Evolutionary conservation across 2,113 vertebrate species (phyloP), one percentile per base, ranked within the genome.

Genomic region (Camelus bactrianus): DNA sequence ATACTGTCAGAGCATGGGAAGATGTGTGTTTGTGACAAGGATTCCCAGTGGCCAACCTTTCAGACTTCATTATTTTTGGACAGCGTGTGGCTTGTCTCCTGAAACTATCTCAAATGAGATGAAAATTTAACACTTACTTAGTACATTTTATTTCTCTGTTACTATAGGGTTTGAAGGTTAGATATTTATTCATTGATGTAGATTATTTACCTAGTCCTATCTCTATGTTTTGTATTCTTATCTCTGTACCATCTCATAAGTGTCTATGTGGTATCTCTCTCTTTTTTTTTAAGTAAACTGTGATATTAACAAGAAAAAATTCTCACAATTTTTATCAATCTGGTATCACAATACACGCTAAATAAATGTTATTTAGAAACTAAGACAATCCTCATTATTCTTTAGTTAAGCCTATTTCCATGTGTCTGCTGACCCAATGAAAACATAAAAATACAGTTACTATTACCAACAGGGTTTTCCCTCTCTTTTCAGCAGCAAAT

Each of bases 61-160:
- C 85, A 96, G 20, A 89, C 30, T 86, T 92, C 88, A 90, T 95
- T 96, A 95, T 75, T 97, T 95, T 79, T 85, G 94, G 81, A 85
- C 22, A 60, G 19, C 32, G 8, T 32, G 30, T 73, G 70, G 15
- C 19, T 92, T 95, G 79, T 89, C 76, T 96, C 38, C 28, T 85
- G 67, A 82, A 96, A 97, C 46, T 2, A 87, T 80, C 82, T 91
- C 20, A 83, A 91, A 75, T 89, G 28, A 94, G 26, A 85, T 69
- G 35, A 95, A 96, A 92, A 84, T 24, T 42, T 82, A 75, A 88
- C 50, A 48, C 72, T 80, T 75, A 93, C 38, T 72, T 94, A 38
- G 32, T 10, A 92, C 13, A 50, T 26, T 82, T 67, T 69, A 48
- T 11, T 35, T 93, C 38, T 26, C 10, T 82, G 48, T 89, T 32